These are phyloP conservation scores for Bugulina stolonifera DNA, from an alignment of 2,888 invertebrate genomes.

Conservation along the genomic window DNA sequence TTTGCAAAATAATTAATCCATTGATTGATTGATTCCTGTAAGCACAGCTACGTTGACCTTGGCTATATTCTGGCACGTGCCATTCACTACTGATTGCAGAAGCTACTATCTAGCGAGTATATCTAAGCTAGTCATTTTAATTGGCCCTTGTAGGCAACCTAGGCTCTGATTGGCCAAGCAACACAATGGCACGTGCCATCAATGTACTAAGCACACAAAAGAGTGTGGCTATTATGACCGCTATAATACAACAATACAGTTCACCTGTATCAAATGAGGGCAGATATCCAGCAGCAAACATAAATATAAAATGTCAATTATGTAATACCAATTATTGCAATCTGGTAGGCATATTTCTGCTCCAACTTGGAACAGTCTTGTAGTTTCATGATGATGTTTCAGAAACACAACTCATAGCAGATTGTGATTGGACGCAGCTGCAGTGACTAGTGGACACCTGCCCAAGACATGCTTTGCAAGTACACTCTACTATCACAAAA, in stretches of 20 bases:
- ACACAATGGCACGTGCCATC: conserved; percentile 13
- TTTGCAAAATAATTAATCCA: background rate
- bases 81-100: background rate
- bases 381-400: too few species aligned
- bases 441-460: background rate
- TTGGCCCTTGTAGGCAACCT: background rate
- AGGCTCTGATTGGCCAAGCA: conserved; percentile 2
- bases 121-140: background rate
- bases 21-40: background rate
- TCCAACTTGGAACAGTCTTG: too few species aligned
- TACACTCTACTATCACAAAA: background rate
- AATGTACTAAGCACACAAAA: background rate
- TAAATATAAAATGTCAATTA: too few species aligned
- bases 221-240: too few species aligned
- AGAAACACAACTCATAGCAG: too few species aligned
- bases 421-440: background rate
- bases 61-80: conserved; percentile 20
- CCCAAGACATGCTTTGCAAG: background rate
- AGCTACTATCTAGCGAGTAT: background rate
- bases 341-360: too few species aligned
- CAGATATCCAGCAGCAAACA: too few species aligned
- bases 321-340: too few species aligned
- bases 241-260: too few species aligned
- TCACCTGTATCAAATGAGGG: too few species aligned
- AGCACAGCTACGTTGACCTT: background rate